Evolutionary conservation across 2,113 vertebrate species (phyloP).

Genomic region (Pavo muticus): DNA sequence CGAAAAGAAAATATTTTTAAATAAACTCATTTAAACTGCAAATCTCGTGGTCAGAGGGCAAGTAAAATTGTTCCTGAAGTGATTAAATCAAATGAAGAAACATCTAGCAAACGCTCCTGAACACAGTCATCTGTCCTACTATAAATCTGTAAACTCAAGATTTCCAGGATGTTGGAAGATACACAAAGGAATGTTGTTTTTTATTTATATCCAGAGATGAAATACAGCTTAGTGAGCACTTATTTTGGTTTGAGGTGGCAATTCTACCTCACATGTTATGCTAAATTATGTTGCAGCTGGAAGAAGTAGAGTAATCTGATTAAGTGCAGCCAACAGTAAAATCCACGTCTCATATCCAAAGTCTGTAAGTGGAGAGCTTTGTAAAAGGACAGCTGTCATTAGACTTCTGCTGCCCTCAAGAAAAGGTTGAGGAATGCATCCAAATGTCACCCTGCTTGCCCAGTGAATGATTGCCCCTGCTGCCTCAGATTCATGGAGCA

Average conservation of each 20-base stretch:
- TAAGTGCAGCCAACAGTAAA: conserved; percentile 11
- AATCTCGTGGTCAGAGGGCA: neutral
- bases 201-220: neutral
- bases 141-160: neutral
- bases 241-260: neutral
- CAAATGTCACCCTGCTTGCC: conserved; percentile 9
- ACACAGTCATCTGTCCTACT: neutral
- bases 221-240: neutral
- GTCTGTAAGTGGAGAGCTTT: conserved; percentile 36
- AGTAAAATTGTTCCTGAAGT: neutral
- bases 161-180: neutral
- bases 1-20: neutral
- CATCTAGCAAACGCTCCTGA: neutral
- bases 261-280: neutral
- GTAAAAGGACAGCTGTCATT: conserved; percentile 5
- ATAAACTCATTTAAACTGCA: neutral
- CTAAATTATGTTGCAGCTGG: neutral
- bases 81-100: neutral
- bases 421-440: neutral
- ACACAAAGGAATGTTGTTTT: neutral
- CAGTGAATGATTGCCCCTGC: neutral
- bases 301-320: neutral
- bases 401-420: neutral
- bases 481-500: conserved; percentile 43
- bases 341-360: neutral